Evolutionary conservation across 1,140 invertebrate genomes (phyloP).

Genomic region (Hirudo medicinalis): DNA sequence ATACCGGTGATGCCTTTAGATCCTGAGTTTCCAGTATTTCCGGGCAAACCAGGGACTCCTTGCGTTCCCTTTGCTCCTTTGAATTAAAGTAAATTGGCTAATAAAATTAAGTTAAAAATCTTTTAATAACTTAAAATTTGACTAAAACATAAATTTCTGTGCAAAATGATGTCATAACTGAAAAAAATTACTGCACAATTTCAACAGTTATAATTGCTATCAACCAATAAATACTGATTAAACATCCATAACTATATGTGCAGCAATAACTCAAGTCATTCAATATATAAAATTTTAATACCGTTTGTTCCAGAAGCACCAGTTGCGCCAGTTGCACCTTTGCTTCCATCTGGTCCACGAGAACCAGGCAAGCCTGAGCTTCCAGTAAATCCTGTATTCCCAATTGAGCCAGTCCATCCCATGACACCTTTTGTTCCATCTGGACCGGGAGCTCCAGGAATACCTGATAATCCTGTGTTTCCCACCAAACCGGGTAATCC

Average conservation of each 20-base stretch:
- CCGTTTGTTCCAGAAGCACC: neutral
- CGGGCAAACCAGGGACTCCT: constrained; percentile 2
- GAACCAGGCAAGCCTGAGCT: neutral
- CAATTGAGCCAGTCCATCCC: neutral
- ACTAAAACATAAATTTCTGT: neutral
- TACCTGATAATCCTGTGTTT: neutral
- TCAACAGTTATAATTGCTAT: too few species aligned
- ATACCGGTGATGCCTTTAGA: neutral
- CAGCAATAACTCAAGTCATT: neutral
- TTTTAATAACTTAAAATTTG: neutral
- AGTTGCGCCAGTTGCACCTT: neutral
- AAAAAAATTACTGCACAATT: neutral
- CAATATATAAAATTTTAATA: neutral
- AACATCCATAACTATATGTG: neutral
- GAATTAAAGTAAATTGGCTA: neutral
- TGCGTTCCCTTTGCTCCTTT: neutral
- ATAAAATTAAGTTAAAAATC: neutral
- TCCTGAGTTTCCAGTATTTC: neutral
- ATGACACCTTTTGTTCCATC: neutral
- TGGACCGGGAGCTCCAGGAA: constrained; percentile 6
- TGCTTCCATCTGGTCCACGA: neutral
- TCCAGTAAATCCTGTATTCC: neutral
- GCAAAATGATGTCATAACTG: neutral
- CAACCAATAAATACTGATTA: too few species aligned
- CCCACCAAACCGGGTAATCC: constrained; percentile 1